phyloP scores from a whole-genome alignment of 2,113 vertebrate species.

The Daboia siamensis region DNA sequence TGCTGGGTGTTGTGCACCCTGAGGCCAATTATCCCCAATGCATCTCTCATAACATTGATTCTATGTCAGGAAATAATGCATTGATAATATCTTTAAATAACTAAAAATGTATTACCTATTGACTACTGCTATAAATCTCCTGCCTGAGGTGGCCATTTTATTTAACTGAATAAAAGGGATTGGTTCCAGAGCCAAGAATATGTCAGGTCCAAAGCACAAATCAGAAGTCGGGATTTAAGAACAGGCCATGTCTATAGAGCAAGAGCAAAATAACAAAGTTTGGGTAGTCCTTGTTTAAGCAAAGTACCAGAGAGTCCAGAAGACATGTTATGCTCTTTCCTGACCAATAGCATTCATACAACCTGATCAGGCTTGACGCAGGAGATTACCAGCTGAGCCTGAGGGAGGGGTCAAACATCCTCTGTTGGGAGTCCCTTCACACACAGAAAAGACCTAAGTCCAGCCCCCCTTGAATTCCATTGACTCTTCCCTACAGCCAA shows the following conservation, averaged over 20 bases:
- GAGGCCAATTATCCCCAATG: background rate
- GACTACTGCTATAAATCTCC: background rate
- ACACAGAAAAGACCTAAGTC: background rate
- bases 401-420: background rate
- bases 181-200: background rate
- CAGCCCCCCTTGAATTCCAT: background rate
- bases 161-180: background rate
- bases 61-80: background rate
- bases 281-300: background rate
- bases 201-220: background rate
- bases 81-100: background rate
- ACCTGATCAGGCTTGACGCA: background rate
- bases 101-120: background rate
- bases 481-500: background rate
- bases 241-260: too few species aligned
- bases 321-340: background rate
- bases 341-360: background rate
- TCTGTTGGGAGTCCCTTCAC: background rate
- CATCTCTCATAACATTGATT: background rate
- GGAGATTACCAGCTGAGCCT: background rate
- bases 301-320: background rate
- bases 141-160: background rate
- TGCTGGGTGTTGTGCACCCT: background rate
- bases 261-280: background rate
- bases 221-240: background rate